phyloP scores from a whole-genome alignment of 2,888 invertebrate genomes.

The Dasypolia templi region DNA sequence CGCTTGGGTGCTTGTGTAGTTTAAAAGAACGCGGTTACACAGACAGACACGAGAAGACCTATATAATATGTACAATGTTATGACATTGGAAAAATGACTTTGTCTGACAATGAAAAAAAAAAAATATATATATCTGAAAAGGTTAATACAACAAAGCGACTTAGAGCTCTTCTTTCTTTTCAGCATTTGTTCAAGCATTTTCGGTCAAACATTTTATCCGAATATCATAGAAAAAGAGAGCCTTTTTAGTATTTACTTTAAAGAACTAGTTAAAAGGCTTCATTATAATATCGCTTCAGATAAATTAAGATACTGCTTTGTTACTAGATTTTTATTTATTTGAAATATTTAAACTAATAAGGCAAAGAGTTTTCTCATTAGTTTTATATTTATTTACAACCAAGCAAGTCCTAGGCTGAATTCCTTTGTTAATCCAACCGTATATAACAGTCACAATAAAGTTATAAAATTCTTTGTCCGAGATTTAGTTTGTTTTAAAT shows the following conservation, averaged over 20 bases:
- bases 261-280: not conserved
- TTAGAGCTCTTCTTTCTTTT: not conserved
- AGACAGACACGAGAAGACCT: not conserved
- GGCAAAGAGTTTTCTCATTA: conserved; percentile 7
- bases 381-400: not conserved
- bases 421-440: not conserved
- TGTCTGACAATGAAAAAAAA: not conserved
- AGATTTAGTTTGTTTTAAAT: not conserved
- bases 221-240: conserved; percentile 7
- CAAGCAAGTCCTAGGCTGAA: not conserved
- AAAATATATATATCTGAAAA: too few relatives aligned
- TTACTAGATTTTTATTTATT: not conserved
- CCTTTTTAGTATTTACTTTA: not conserved
- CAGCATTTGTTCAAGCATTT: conserved; percentile 12
- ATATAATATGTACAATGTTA: not conserved
- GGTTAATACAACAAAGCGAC: conserved; percentile 1
- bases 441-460: not conserved
- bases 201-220: conserved; percentile 9
- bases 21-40: not conserved
- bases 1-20: too few relatives aligned
- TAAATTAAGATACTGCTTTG: not conserved
- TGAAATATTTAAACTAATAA: not conserved
- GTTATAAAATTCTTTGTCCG: not conserved
- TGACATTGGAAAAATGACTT: not conserved
- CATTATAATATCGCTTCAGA: not conserved